Conservation (phyloP, 2,797 vertebrate genomes). For the Pseudochirops corinnae region DNA sequence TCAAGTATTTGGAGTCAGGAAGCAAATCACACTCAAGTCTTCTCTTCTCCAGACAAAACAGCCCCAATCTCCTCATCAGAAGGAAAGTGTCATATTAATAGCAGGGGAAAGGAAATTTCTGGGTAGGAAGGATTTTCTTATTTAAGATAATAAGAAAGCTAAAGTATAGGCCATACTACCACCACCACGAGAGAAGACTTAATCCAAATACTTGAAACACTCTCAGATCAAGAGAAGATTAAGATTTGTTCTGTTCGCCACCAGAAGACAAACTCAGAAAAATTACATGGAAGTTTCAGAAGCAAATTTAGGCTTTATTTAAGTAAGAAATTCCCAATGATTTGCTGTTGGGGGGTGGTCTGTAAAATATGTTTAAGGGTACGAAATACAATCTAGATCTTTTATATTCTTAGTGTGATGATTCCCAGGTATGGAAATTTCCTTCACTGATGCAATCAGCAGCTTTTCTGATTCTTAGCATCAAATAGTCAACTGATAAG, state of each 20-base stretch:
- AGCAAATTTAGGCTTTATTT: background rate
- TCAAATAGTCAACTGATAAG: background rate
- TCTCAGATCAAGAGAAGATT: background rate
- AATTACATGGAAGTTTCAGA: too few relatives aligned
- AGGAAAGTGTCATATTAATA: background rate
- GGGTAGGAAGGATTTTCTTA: background rate
- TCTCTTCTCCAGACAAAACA: background rate
- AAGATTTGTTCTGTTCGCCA: background rate
- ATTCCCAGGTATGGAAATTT: background rate
- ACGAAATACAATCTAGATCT: background rate
- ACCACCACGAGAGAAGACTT: background rate
- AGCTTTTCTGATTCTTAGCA: background rate
- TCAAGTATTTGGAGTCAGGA: background rate
- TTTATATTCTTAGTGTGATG: background rate
- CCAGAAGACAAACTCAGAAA: background rate
- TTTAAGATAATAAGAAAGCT: background rate
- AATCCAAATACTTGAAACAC: background rate
- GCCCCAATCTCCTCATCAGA: background rate
- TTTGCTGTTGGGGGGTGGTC: background rate
- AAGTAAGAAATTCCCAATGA: background rate
- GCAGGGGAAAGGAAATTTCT: too few relatives aligned
- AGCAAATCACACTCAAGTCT: background rate
- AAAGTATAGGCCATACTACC: too few relatives aligned
- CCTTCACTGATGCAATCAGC: background rate
- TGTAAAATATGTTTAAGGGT: background rate